phyloP scores from a whole-genome alignment of 2,888 invertebrate species.

The Sepiola atlantica region DNA sequence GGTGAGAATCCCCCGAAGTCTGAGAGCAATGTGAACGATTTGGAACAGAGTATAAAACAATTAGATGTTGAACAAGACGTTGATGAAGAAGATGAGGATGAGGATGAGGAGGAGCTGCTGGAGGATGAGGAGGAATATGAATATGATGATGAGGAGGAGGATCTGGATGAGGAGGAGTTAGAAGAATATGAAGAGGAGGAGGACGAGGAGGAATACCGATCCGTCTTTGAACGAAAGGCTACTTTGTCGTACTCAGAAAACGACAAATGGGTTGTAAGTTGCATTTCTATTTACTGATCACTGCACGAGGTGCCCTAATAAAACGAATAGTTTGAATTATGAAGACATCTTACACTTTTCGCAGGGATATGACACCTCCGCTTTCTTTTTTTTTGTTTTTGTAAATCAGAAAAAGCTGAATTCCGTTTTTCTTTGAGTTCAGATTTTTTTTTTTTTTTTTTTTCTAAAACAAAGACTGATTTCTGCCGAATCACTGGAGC shows the following conservation, averaged over 20 bases:
- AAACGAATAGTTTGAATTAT: neutral
- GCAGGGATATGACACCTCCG: neutral
- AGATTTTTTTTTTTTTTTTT: too few relatives aligned
- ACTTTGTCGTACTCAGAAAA: slow-evolving; percentile 56
- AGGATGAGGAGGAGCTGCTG: slow-evolving; percentile 51
- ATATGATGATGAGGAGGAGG: slow-evolving; percentile 51
- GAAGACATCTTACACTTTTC: too few relatives aligned
- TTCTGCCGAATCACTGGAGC: neutral
- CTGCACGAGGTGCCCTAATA: neutral
- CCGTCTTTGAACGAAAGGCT: slow-evolving; percentile 58
- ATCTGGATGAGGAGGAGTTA: slow-evolving; percentile 51
- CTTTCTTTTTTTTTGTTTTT: neutral
- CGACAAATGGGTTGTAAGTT: slow-evolving; percentile 56
- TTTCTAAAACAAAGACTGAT: too few relatives aligned
- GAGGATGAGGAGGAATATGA: slow-evolving; percentile 50
- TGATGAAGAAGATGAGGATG: slow-evolving; percentile 52
- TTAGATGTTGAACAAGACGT: neutral
- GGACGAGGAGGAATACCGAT: slow-evolving; percentile 52
- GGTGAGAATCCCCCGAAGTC: neutral
- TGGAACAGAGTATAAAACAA: neutral
- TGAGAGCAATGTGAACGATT: neutral
- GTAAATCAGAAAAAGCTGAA: neutral
- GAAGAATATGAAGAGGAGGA: slow-evolving; percentile 54
- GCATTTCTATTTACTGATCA: neutral
- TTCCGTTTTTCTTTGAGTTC: neutral